Base-by-base conservation (phyloP, 2,113 vertebrate genomes). In the Erythrolamprus reginae region DNA sequence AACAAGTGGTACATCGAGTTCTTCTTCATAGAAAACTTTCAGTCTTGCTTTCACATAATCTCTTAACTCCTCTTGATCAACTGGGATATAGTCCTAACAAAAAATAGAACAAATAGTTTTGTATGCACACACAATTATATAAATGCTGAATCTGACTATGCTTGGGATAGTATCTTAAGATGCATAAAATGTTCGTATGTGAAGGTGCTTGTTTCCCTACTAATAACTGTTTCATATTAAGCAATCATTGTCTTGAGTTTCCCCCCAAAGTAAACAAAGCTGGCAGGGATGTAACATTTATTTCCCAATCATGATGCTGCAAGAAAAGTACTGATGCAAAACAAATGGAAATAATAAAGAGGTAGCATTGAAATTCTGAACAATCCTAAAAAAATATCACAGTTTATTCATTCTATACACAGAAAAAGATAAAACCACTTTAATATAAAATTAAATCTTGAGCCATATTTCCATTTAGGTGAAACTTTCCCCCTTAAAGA, bases 21-120 rank as follows among this genome's bases (percentile, higher is more conserved):
- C 99, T 94, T 99, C 99, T 92, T 99, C 99, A 26, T 99, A 99
- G 89, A 99, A 99, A 92, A 99, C 99, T 95, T 99, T 99, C 93
- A 99, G 97, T 89, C 99, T 98, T 12, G 99, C 99, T 96, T 99
- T 99, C 88, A 99, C 99, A 2, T 99, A 99, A 93, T 99, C 99
- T 91, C 99, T 97, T 90, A 99, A 93, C 94, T 99, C 99, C 95
- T 99, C 99, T 82, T 99, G 99, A 95, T 99, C 99, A 84, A 99
- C 99, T 89, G 99, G 99, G 94, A 99, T 98, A 92, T 99, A 99
- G 95, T 99, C 99, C 99, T 99, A 88, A 3, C 15, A 77, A 77
- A 77, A 86, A 8, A 91, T 4, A 89, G 19, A 19, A 65, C 48
- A 84, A 42, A 0, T 52, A 77, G 38, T 77, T 77, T 21, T 77